Conservation (phyloP, 2,888 invertebrate genomes). For the Neocrepidodera transversa region DNA sequence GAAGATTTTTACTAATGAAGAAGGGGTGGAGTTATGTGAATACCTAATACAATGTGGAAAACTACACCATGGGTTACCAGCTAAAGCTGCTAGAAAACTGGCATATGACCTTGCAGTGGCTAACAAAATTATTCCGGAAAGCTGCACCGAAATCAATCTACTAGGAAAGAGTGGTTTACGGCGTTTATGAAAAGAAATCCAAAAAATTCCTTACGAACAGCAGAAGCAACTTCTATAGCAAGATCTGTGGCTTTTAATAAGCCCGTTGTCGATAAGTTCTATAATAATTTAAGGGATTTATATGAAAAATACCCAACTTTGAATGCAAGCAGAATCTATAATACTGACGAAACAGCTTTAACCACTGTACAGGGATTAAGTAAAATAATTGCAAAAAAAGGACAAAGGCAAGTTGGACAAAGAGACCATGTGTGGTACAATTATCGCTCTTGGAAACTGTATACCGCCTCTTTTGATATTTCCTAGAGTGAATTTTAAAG, state of each 20-base stretch:
- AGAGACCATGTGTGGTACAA: constrained; percentile 32
- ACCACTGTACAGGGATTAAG: constrained; percentile 36
- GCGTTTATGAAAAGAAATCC: constrained; percentile 3
- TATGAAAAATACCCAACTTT: too few species aligned
- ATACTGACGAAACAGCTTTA: too few species aligned
- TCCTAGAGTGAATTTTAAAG: constrained; percentile 22
- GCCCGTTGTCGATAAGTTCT: too few species aligned
- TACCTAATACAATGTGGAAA: too few species aligned
- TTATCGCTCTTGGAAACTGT: constrained; percentile 29
- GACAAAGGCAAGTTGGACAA: constrained; percentile 38
- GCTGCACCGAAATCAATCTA: constrained; percentile 4
- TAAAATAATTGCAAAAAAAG: constrained; percentile 35
- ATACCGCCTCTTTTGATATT: too few species aligned
- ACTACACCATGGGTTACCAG: constrained; percentile 25
- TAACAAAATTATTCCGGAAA: neutral
- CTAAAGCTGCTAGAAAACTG: constrained; percentile 22
- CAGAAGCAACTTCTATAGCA: constrained; percentile 3
- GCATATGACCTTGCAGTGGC: constrained; percentile 19
- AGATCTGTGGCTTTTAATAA: constrained; percentile 30
- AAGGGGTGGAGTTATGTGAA: too few species aligned
- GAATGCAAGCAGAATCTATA: too few species aligned
- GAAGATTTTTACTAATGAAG: too few species aligned
- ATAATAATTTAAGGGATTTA: too few species aligned
- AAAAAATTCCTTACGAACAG: constrained; percentile 4
- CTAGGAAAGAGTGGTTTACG: constrained; percentile 15